phyloP scores from a whole-genome alignment of 2,888 invertebrate species.

The Drosophila phalerata region DNA sequence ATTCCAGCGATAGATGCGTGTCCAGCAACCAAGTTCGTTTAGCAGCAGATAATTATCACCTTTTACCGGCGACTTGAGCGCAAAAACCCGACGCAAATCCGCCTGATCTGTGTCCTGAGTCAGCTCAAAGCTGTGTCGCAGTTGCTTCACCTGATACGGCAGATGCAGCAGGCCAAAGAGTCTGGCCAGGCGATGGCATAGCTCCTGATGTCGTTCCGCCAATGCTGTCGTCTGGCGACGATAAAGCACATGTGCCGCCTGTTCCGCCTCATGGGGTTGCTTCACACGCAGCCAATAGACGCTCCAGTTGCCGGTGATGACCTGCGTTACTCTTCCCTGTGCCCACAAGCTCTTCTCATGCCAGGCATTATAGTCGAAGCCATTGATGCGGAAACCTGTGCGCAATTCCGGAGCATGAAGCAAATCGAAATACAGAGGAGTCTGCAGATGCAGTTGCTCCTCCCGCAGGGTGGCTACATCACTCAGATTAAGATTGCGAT shows the following conservation, averaged over 20 bases:
- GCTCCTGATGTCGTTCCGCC: slow-evolving; percentile 35
- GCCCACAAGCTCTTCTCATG: slow-evolving; percentile 83
- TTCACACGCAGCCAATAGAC: slow-evolving; percentile 64
- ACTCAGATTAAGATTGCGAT: slow-evolving; percentile 82
- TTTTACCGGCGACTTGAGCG: slow-evolving; percentile 26
- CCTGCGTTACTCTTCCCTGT: slow-evolving; percentile 81
- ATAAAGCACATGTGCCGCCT: slow-evolving; percentile 30
- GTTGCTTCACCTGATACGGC: slow-evolving; percentile 83
- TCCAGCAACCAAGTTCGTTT: slow-evolving; percentile 84
- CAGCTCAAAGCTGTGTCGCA: slow-evolving; percentile 80
- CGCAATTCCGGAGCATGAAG: slow-evolving; percentile 68
- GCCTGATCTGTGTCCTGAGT: slow-evolving; percentile 24
- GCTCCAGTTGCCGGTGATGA: slow-evolving; percentile 86
- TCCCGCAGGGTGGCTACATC: slow-evolving; percentile 84
- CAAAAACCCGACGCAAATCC: slow-evolving; percentile 60
- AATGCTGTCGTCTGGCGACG: slow-evolving; percentile 46
- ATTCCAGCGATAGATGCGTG: slow-evolving; percentile 86
- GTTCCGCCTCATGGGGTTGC: slow-evolving; percentile 14
- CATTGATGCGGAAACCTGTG: slow-evolving; percentile 77
- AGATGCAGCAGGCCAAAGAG: slow-evolving; percentile 37
- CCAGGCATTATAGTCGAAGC: slow-evolving; percentile 86
- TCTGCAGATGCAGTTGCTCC: slow-evolving; percentile 64
- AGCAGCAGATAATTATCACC: slow-evolving; percentile 69
- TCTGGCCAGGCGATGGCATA: slow-evolving; percentile 62
- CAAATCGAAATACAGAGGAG: slow-evolving; percentile 80